A percentile compares a stretch with the other conserved stretches of the same genome.
phyloP scores from a whole-genome alignment of 2,888 invertebrate genomes.

The Ormyrus thymus region DNA sequence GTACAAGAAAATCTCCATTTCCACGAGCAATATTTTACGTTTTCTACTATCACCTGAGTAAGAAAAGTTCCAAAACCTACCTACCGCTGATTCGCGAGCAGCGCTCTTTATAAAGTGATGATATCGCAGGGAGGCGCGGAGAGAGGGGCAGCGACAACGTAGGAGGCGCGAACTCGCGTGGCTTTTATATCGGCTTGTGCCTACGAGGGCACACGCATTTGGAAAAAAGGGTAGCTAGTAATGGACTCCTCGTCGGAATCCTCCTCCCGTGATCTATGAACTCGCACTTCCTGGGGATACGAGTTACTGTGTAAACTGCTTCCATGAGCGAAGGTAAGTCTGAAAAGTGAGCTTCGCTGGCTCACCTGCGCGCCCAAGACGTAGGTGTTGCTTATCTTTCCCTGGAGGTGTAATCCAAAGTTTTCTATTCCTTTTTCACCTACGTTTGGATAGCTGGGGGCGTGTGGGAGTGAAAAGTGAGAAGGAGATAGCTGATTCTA shows the following conservation, averaged over 20 bases:
- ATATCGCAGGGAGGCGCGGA: not conserved
- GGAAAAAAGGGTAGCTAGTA: not conserved
- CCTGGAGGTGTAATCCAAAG: not conserved
- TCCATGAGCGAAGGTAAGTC: conserved; percentile 35
- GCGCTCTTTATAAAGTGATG: not conserved
- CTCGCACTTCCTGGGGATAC: not conserved
- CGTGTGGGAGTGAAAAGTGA: not conserved
- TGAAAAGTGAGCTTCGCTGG: not conserved
- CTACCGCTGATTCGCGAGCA: not conserved
- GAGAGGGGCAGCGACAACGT: conserved; percentile 13
- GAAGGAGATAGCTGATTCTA: not conserved
- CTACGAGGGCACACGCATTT: conserved; percentile 13
- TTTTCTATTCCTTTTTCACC: not conserved
- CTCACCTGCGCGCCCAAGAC: not conserved
- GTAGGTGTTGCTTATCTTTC: not conserved
- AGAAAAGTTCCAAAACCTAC: conserved; percentile 8
- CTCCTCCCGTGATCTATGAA: conserved; percentile 3
- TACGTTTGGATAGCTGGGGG: not conserved
- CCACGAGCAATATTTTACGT: not conserved
- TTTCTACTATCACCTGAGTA: conserved; percentile 11
- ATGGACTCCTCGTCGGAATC: not conserved
- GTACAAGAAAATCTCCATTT: too few relatives aligned
- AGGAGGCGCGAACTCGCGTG: conserved; percentile 33
- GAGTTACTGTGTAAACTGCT: not conserved
- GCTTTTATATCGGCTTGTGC: conserved; percentile 26